Percentiles rank a stretch among this genome's conserved stretches.
Evolutionary conservation across 2,113 vertebrate species (phyloP).

Genomic region (Indri indri): DNA sequence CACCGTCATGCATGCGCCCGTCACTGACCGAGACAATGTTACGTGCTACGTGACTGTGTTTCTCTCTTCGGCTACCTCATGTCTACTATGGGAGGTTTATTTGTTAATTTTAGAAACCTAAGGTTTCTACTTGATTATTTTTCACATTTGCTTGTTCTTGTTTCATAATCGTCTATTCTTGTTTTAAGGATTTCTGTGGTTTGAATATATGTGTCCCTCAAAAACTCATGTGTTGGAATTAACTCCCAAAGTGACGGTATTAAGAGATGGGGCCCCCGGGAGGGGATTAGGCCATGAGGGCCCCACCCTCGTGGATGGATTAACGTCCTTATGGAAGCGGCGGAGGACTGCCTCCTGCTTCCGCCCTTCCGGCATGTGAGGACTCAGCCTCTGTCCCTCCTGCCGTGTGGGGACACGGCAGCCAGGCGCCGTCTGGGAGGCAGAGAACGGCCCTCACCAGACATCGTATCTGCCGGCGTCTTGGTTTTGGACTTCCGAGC

Average conservation of each 20-base stretch:
- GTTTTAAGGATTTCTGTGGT: background rate
- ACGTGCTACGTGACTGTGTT: rapidly evolving
- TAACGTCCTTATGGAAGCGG: background rate
- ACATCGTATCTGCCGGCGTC: rapidly evolving
- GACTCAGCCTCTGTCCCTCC: too few relatives aligned
- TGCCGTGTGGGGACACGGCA: too few relatives aligned
- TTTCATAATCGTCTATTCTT: background rate
- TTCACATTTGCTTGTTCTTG: background rate
- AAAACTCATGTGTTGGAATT: background rate
- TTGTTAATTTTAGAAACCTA: background rate
- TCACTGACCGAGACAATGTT: background rate
- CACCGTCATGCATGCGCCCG: rapidly evolving
- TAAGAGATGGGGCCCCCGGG: background rate
- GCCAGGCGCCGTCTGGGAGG: background rate
- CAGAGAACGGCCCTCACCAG: background rate
- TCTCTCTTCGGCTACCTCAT: background rate
- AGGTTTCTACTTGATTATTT: background rate
- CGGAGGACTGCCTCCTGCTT: background rate
- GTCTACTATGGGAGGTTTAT: background rate
- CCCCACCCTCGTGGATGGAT: background rate
- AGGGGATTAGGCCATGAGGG: background rate
- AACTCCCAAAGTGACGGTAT: background rate
- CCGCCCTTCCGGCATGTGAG: too few relatives aligned
- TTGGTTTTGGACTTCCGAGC: background rate
- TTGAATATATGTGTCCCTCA: background rate